phyloP scores from a whole-genome alignment of 2,888 invertebrate genomes.

The Torymus aiolomorphi region DNA sequence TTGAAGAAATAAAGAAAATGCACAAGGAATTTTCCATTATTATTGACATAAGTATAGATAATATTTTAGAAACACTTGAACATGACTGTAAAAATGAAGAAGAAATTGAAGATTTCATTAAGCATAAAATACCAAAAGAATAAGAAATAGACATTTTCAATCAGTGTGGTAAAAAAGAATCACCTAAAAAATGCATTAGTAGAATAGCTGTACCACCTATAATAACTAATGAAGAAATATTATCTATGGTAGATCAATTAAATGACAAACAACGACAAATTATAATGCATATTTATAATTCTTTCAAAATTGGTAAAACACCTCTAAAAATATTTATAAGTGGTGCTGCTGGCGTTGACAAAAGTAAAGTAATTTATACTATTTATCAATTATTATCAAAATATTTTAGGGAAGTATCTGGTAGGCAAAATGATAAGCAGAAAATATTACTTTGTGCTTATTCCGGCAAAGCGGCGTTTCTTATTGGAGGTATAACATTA shows the following conservation, averaged over 20 bases:
- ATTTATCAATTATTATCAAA: conserved; percentile 61
- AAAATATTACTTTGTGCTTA: too few species aligned
- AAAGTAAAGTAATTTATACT: conserved; percentile 63
- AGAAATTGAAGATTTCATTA: conserved; percentile 42
- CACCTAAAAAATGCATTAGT: conserved; percentile 30
- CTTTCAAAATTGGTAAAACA: conserved; percentile 47
- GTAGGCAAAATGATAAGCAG: conserved; percentile 57
- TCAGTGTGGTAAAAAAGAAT: conserved; percentile 35
- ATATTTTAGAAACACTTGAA: conserved; percentile 26
- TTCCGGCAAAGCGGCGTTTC: too few species aligned
- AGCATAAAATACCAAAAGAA: conserved; percentile 29
- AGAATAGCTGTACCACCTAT: conserved; percentile 26
- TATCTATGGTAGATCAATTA: conserved; percentile 44
- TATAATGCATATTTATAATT: conserved; percentile 56
- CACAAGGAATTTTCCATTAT: conserved; percentile 29
- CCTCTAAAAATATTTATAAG: conserved; percentile 61
- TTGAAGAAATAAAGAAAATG: conserved; percentile 43
- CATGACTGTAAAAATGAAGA: conserved; percentile 38
- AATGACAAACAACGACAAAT: conserved; percentile 56
- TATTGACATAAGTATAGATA: conserved; percentile 45
- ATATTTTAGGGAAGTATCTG: conserved; percentile 44
- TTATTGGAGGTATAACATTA: conserved; percentile 63
- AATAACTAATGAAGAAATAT: conserved; percentile 40
- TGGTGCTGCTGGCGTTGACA: conserved; percentile 66
- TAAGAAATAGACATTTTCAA: too few species aligned